Evolutionary conservation across 2,888 invertebrate species (phyloP).

Genomic region (Ferrisia virgata): DNA sequence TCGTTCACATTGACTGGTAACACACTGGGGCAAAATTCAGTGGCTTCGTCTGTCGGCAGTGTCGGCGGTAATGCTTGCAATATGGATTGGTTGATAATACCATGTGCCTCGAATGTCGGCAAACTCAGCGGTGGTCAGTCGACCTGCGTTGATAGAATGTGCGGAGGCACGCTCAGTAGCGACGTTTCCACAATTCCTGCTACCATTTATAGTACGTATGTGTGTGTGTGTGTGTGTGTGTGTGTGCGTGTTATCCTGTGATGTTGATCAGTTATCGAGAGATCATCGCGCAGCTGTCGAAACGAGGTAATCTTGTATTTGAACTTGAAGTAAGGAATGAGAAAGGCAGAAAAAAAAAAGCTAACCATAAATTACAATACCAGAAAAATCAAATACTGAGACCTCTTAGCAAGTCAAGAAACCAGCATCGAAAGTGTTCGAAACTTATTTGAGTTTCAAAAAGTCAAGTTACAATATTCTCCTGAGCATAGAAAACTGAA

Average conservation of each 20-base stretch:
- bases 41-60: slow-evolving; percentile 63
- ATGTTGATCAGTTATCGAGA: background rate
- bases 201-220: slow-evolving; percentile 68
- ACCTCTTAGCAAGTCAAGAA: no score
- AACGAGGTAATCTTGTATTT: no score
- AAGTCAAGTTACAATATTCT: no score
- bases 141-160: slow-evolving; percentile 74
- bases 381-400: no score
- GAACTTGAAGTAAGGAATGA: no score
- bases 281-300: no score
- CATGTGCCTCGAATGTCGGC: slow-evolving; percentile 71
- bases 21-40: slow-evolving; percentile 64
- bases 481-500: no score
- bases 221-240: background rate
- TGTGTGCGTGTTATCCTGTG: no score
- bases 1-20: slow-evolving; percentile 77
- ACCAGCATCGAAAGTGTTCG: no score
- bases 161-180: slow-evolving; percentile 75
- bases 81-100: slow-evolving; percentile 75
- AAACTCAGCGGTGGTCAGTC: slow-evolving; percentile 57
- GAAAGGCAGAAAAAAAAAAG: no score
- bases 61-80: slow-evolving; percentile 68
- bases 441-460: no score
- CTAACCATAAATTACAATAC: no score
- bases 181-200: slow-evolving; percentile 68